Base-by-base conservation (phyloP, 2,888 invertebrate genomes). In the Synergus japonicus region DNA sequence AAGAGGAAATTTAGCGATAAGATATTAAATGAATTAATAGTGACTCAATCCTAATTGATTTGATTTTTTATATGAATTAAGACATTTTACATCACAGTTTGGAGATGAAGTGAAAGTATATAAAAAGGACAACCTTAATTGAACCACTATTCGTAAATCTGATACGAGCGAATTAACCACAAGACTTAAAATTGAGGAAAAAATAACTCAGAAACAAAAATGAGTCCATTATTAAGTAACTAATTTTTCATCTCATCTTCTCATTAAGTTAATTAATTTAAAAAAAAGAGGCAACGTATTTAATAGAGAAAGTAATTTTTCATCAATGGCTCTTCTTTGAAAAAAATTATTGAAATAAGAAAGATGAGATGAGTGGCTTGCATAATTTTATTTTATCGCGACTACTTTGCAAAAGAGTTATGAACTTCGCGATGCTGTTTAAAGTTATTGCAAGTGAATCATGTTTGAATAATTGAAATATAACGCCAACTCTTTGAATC, bases 341-440 rank as follows among this genome's bases (percentile, higher is more conserved):
- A 49, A 49, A 49, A 22, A n/a, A 60, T 18, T 4, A 60, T 60
- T 60, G n/a, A 10, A 60, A 8, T 4, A 43, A n/a, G 44, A 66
- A 44, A 67, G 5, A n/a, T 44, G 9, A 67, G 22, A 10, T 44
- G 44, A 49, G 22, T 15, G 22, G 8, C 22, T 69, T 69, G 13
- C 69, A 69, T 69, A 69, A 69, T 41, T 66, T 49, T 69, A 8
- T 10, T 49, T 69, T 46, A 69, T 49, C 15, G 69, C 15, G 69
- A 49, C 46, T 18, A 67, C 9, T 43, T 69, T 49, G 69, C 5
- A 49, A 69, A 49, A 69, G 46, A 46, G 22, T 69, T 49, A 46
- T 46, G 46, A 49, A 69, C 69, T 29, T 49, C 18, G 46, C 49
- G 67, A 67, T 44, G 66, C 43, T 43, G 41, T 43, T 44, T 10